A percentile compares a stretch with the other conserved stretches of the same genome.
Conservation (phyloP, 2,113 vertebrate genomes). For the Cinclus mexicanus region DNA sequence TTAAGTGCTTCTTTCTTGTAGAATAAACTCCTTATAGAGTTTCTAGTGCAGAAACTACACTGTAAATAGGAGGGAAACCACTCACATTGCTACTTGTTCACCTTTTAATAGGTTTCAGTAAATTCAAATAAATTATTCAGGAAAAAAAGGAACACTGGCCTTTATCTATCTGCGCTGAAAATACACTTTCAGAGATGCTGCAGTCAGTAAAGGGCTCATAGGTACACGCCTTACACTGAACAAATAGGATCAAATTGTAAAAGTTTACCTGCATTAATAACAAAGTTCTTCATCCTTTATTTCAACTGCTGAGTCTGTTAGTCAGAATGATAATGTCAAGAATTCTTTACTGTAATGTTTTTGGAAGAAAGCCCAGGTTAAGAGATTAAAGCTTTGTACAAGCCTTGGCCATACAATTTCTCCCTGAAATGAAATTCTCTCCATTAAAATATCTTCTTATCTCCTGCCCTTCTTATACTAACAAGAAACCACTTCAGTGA, state of each 20-base stretch:
- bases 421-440: not conserved
- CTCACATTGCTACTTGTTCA: not conserved
- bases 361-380: not conserved
- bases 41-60: not conserved
- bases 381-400: not conserved
- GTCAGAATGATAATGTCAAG: not conserved
- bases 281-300: not conserved
- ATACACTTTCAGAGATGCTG: not conserved
- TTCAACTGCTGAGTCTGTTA: not conserved
- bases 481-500: not conserved
- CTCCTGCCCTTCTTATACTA: not conserved
- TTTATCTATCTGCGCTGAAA: not conserved
- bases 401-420: not conserved
- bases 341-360: not conserved
- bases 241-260: not conserved
- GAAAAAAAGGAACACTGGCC: not conserved
- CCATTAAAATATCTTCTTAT: not conserved
- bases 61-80: not conserved
- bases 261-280: not conserved
- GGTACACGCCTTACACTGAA: accelerated
- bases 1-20: not conserved
- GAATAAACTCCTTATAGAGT: not conserved
- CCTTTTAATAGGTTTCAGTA: not conserved
- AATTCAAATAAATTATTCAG: not conserved
- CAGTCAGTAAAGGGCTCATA: not conserved